Evolutionary conservation across 2,888 invertebrate species (phyloP).

Genomic region (Campoletis raptor): DNA sequence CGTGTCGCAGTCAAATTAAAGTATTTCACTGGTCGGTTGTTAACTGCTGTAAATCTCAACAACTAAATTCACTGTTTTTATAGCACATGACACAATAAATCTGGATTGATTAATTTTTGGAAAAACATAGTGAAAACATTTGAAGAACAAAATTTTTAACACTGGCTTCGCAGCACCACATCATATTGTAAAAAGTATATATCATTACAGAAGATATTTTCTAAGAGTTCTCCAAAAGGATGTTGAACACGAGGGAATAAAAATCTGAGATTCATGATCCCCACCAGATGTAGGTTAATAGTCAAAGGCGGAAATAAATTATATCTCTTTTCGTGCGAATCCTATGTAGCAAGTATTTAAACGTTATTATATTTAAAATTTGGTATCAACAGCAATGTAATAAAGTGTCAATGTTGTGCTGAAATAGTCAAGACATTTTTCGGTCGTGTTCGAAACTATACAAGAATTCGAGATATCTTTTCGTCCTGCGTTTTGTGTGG

Average conservation of each 20-base stretch:
- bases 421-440: constrained; percentile 56
- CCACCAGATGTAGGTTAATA: constrained; percentile 41
- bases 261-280: constrained; percentile 10
- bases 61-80: not conserved
- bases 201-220: not conserved
- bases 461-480: constrained; percentile 3
- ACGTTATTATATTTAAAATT: constrained; percentile 46
- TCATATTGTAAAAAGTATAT: not conserved
- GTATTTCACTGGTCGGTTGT: not conserved
- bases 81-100: not conserved
- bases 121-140: not conserved
- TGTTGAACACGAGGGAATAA: not conserved
- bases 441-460: constrained; percentile 27
- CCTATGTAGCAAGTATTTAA: constrained; percentile 45
- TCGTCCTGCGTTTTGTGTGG: not conserved
- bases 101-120: too few species aligned
- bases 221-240: not conserved
- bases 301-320: constrained; percentile 50
- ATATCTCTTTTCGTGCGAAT: constrained; percentile 18
- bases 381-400: constrained; percentile 40
- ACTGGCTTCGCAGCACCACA: not conserved
- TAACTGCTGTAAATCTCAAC: not conserved
- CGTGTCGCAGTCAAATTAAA: not conserved
- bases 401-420: constrained; percentile 60
- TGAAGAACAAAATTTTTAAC: not conserved